Percentiles rank a stretch among this genome's conserved stretches.
Evolutionary conservation across 1,140 invertebrate genomes (phyloP).

Genomic region (Drosophila azteca): DNA sequence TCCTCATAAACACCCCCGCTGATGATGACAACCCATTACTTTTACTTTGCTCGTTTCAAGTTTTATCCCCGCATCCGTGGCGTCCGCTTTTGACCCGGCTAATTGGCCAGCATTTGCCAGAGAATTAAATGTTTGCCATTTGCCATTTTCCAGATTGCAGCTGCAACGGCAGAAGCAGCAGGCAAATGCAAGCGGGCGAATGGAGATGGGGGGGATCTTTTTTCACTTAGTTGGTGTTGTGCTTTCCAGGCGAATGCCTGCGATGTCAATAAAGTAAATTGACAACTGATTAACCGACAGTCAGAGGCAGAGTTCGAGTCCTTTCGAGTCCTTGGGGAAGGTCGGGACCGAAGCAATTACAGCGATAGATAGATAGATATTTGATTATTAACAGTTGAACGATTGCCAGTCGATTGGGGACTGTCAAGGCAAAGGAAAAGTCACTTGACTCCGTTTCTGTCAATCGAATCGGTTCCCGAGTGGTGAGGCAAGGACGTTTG

Average conservation of each 20-base stretch:
- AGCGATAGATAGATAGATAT: conserved; percentile 1
- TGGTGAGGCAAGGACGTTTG: not conserved
- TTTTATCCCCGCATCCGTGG: not conserved
- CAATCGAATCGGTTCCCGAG: too few relatives aligned
- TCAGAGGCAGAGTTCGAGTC: not conserved
- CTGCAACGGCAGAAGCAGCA: too few relatives aligned
- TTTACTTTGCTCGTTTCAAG: conserved; percentile 3
- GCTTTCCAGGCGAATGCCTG: conserved; percentile 4
- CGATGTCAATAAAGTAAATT: conserved; percentile 23
- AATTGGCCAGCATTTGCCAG: conserved; percentile 18
- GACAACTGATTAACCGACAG: conserved; percentile 21
- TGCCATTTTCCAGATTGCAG: conserved; percentile 7
- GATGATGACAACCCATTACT: not conserved
- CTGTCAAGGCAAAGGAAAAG: not conserved
- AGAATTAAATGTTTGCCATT: conserved; percentile 15
- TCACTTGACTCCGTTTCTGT: too few relatives aligned
- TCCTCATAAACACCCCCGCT: too few relatives aligned
- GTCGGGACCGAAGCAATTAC: not conserved
- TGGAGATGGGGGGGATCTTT: not conserved
- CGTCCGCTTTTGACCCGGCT: conserved; percentile 3
- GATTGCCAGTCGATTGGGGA: not conserved
- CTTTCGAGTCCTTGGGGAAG: not conserved
- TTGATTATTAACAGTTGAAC: conserved; percentile 17
- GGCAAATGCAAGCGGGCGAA: not conserved
- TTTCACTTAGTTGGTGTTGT: not conserved